Evolutionary conservation across 2,797 vertebrate genomes (phyloP).

Genomic region (Meda fulgida): DNA sequence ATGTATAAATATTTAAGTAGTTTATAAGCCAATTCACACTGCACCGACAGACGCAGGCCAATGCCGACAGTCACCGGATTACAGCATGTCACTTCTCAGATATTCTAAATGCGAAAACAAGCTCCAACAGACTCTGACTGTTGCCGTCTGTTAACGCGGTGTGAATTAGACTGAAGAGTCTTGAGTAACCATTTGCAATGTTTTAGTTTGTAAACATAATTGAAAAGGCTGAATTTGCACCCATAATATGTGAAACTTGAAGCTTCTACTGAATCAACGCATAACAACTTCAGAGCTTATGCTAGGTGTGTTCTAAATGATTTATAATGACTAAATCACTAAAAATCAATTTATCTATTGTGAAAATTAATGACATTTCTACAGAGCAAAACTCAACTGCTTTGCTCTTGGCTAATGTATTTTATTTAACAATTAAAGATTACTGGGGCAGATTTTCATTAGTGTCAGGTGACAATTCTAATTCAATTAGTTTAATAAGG

Average conservation of each 20-base stretch:
- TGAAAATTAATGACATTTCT: background rate
- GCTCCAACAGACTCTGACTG: too few species aligned
- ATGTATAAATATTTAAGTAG: background rate
- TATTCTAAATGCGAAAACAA: too few species aligned
- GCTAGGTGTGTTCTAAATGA: background rate
- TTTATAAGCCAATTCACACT: too few species aligned
- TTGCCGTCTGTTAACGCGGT: too few species aligned
- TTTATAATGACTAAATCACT: background rate
- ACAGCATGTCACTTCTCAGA: too few species aligned
- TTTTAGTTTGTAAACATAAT: background rate
- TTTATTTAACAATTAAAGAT: background rate
- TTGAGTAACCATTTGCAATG: background rate
- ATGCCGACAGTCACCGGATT: too few species aligned
- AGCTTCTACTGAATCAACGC: background rate
- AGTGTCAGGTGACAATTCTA: background rate
- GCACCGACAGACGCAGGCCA: too few species aligned
- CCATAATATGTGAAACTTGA: background rate
- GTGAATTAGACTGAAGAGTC: too few species aligned
- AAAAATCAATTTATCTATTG: background rate
- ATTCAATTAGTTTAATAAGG: background rate
- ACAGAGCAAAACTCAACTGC: background rate
- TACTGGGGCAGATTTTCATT: background rate
- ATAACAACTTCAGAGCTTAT: background rate
- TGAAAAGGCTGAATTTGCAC: background rate
- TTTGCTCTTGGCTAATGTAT: background rate